These are phyloP conservation scores for Machaerirhynchus nigripectus DNA, from an alignment of 2,113 vertebrate genomes.

Conservation along the genomic window DNA sequence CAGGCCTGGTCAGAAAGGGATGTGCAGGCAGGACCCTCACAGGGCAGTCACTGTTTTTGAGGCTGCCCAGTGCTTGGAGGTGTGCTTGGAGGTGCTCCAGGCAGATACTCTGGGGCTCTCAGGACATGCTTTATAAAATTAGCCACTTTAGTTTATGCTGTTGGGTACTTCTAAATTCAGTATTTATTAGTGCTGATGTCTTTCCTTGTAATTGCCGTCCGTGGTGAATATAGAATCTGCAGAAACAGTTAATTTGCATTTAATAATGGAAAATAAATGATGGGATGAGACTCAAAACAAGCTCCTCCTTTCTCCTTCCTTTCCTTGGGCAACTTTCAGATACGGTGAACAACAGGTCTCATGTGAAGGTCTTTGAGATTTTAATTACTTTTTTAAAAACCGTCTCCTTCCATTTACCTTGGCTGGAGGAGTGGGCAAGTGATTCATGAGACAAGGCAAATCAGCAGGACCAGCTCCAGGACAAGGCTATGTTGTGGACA, in stretches of 20 bases:
- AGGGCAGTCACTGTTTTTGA: background rate
- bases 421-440: background rate
- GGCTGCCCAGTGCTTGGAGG: background rate
- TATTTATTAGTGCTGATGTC: background rate
- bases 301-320: background rate
- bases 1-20: background rate
- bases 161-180: background rate
- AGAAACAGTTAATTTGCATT: background rate
- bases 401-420: background rate
- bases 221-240: background rate
- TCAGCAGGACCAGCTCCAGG: background rate
- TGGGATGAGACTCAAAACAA: background rate
- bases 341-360: background rate
- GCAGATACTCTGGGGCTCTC: background rate
- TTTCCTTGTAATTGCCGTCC: background rate
- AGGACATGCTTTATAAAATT: background rate
- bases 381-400: background rate
- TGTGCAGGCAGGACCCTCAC: background rate
- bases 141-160: background rate
- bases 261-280: background rate
- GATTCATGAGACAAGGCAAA: background rate
- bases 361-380: background rate
- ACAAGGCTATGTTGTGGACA: rapidly evolving
- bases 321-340: background rate
- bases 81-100: too few relatives aligned